Conservation (phyloP, 2,113 vertebrate genomes). For the Bos taurus region DNA sequence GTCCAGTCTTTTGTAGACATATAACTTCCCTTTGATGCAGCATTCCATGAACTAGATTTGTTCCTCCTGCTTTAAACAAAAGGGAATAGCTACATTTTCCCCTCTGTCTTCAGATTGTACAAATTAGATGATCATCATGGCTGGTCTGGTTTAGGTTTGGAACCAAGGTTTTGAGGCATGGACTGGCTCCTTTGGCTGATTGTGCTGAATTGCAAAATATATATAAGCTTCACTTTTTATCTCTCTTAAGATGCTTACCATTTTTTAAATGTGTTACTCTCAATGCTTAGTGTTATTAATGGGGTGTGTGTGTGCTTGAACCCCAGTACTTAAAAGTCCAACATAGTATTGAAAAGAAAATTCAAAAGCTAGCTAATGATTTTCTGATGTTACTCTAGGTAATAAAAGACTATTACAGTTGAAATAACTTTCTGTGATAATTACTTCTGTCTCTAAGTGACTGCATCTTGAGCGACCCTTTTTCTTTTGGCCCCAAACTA, state of each 20-base stretch:
- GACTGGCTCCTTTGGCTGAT: background rate
- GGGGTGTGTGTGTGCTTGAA: background rate
- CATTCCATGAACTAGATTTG: background rate
- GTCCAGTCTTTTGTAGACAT: background rate
- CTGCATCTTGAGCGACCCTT: background rate
- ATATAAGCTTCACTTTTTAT: background rate
- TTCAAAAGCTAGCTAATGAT: background rate
- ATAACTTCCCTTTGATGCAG: background rate
- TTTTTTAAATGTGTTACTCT: background rate
- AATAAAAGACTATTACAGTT: background rate
- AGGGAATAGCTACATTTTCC: background rate
- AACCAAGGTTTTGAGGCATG: background rate
- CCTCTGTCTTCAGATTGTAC: background rate
- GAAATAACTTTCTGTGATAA: background rate
- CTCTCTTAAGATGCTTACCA: background rate
- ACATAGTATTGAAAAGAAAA: background rate
- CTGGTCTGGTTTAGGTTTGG: background rate
- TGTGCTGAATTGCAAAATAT: background rate
- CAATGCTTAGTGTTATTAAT: background rate
- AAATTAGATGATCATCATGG: background rate
- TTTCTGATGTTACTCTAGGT: background rate
- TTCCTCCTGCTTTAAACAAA: background rate
- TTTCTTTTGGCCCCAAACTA: background rate
- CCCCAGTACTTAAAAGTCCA: background rate
- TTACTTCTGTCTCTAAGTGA: background rate